Conservation (phyloP, 2,113 vertebrate genomes). For the Cyanistes caeruleus region DNA sequence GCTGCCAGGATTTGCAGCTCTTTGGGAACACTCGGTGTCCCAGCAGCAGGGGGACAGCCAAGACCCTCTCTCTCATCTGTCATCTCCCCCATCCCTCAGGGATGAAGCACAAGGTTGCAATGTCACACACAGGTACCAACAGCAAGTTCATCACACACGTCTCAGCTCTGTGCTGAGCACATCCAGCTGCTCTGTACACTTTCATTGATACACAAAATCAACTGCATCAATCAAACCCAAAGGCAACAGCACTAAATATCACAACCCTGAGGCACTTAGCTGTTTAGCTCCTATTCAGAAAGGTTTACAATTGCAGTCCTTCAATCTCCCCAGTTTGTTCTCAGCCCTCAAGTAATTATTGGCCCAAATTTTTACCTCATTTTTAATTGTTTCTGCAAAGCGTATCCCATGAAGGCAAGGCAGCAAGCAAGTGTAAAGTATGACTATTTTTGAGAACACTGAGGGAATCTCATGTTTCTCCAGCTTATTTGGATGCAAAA, state of each 20-base stretch:
- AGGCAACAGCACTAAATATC: neutral
- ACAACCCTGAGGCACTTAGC: neutral
- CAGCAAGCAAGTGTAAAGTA: neutral
- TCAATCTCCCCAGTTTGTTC: neutral
- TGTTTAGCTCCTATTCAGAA: neutral
- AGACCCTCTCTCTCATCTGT: neutral
- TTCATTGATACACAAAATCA: neutral
- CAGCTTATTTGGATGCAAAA: neutral
- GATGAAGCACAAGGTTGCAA: neutral
- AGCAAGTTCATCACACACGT: rapidly evolving
- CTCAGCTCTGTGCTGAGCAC: neutral
- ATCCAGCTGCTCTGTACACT: neutral
- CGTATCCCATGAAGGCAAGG: neutral
- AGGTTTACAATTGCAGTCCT: neutral
- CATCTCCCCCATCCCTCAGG: neutral
- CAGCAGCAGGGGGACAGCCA: neutral
- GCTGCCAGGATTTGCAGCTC: neutral
- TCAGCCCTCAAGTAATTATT: neutral
- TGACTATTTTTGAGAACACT: neutral
- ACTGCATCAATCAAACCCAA: neutral
- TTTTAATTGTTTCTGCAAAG: neutral
- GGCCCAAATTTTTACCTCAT: neutral
- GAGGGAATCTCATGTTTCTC: neutral
- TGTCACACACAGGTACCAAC: neutral
- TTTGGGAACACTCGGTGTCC: rapidly evolving